Conservation (phyloP, 2,797 vertebrate species). For the Fistularia tabacaria region DNA sequence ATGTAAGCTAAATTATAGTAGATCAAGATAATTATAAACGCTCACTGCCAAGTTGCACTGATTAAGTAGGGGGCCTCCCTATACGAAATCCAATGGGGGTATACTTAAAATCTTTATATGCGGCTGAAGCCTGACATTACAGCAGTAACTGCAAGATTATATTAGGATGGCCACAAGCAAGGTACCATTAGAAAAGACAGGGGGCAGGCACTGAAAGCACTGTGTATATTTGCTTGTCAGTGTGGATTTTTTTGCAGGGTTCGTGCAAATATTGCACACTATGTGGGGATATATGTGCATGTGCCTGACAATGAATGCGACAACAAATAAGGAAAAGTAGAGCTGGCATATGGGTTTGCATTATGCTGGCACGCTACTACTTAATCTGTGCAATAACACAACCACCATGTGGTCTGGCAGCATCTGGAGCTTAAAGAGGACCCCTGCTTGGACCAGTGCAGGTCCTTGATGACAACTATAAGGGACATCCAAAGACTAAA, state of each 20-base stretch:
- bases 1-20: slow-evolving; percentile 29
- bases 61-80: slow-evolving; percentile 11
- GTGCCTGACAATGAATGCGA: background rate
- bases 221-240: background rate
- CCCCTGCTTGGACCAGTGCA: slow-evolving; percentile 24
- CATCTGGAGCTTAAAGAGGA: slow-evolving; percentile 51
- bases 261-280: background rate
- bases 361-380: slow-evolving; percentile 18
- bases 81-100: slow-evolving; percentile 35
- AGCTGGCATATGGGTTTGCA: slow-evolving; percentile 28
- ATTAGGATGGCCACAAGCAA: slow-evolving; percentile 13
- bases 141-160: slow-evolving; percentile 23
- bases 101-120: slow-evolving; percentile 26
- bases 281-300: background rate
- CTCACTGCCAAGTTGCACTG: slow-evolving; percentile 16
- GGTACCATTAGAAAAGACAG: slow-evolving; percentile 34
- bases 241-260: background rate
- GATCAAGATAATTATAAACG: slow-evolving; percentile 42
- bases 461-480: slow-evolving; percentile 26
- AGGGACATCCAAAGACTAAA: slow-evolving; percentile 15
- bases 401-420: slow-evolving; percentile 46
- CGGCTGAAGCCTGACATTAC: slow-evolving; percentile 31
- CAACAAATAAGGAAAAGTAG: slow-evolving; percentile 15
- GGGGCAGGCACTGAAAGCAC: slow-evolving; percentile 12
- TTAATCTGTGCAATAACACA: slow-evolving; percentile 53